phyloP scores from a whole-genome alignment of 2,888 invertebrate genomes.

The Tenthredo mesomela region DNA sequence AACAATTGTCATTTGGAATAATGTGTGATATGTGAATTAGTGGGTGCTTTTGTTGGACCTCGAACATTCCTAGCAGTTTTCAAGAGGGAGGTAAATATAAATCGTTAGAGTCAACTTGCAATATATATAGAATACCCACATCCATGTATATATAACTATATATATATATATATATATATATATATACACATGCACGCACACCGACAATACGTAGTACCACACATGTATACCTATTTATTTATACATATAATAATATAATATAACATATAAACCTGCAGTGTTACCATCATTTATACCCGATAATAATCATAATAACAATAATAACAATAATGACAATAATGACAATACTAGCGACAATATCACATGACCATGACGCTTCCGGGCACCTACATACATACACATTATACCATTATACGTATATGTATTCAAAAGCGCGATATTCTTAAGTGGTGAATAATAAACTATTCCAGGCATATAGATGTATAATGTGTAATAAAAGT shows the following conservation, averaged over 20 bases:
- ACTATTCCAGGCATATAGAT: neutral
- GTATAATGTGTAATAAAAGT: neutral
- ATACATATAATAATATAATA: neutral
- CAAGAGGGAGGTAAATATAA: conserved; percentile 51
- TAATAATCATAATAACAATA: neutral
- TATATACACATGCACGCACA: neutral
- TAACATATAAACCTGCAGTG: neutral
- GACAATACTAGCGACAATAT: neutral
- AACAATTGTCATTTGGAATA: conserved; percentile 31
- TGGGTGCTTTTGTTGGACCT: conserved; percentile 12
- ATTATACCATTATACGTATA: too few species aligned
- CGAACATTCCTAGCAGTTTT: conserved; percentile 45
- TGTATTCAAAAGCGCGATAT: neutral
- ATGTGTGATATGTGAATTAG: conserved; percentile 2
- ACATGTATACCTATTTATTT: neutral
- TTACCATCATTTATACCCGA: neutral
- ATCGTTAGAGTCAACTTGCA: conserved; percentile 44
- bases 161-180: neutral
- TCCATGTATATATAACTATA: neutral
- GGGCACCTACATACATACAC: neutral
- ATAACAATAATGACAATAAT: neutral
- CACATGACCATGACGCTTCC: neutral
- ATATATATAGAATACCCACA: conserved; percentile 37
- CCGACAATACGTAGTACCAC: neutral
- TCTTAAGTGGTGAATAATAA: neutral